Conservation (phyloP, 2,797 vertebrate genomes). For the Sebastolobus altivelis region DNA sequence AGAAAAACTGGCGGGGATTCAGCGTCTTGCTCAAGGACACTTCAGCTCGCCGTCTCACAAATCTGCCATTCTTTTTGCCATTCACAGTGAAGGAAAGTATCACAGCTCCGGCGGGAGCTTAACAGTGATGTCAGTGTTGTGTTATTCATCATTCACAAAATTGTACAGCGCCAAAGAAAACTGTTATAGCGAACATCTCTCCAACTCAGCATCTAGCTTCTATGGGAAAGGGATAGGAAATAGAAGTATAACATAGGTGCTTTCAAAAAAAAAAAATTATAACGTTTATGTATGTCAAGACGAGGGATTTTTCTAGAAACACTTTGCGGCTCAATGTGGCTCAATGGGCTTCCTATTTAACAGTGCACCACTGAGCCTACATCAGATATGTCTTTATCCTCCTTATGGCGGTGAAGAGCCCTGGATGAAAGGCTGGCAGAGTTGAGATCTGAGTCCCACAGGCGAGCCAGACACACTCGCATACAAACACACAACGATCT, state of each 20-base stretch:
- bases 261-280: neutral
- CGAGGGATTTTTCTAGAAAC: conserved; percentile 2
- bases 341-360: conserved; percentile 32
- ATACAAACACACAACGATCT: conserved; percentile 61
- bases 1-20: conserved; percentile 15
- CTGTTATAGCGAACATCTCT: conserved; percentile 32
- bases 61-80: conserved; percentile 29
- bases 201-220: conserved; percentile 1
- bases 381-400: conserved; percentile 58
- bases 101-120: conserved; percentile 27
- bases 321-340: conserved; percentile 23
- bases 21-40: conserved; percentile 51
- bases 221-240: neutral
- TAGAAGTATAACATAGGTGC: neutral
- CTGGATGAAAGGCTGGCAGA: conserved; percentile 53
- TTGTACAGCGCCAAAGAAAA: conserved; percentile 34
- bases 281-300: neutral
- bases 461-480: conserved; percentile 59
- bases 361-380: conserved; percentile 34
- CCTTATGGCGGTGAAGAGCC: conserved; percentile 41
- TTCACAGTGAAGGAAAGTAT: conserved; percentile 41
- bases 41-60: conserved; percentile 8
- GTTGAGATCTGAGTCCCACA: conserved; percentile 48
- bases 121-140: conserved; percentile 36
- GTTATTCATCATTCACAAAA: conserved; percentile 45